Percentiles rank a stretch among this genome's conserved stretches.
These are phyloP conservation scores for Cynoglossus semilaevis DNA, from an alignment of 2,113 vertebrate genomes.

Conservation along the genomic window DNA sequence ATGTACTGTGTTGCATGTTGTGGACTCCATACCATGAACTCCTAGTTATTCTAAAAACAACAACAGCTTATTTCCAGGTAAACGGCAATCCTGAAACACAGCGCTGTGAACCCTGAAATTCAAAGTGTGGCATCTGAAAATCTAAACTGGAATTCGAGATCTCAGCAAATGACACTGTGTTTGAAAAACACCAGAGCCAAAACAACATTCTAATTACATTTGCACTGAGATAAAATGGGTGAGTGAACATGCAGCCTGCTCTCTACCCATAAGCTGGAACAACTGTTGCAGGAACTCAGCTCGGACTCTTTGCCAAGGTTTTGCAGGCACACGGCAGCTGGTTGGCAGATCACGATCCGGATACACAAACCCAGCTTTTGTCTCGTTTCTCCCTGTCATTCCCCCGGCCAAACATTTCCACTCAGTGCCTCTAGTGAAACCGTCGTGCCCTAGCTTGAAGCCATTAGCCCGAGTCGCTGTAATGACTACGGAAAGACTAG, in stretches of 20 bases:
- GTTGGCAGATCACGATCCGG: slow-evolving; percentile 32
- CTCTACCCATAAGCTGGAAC: slow-evolving; percentile 8
- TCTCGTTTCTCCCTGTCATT: slow-evolving; percentile 6
- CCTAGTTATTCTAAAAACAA: too few species aligned
- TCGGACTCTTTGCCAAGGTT: slow-evolving; percentile 32
- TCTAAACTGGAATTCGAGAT: too few species aligned
- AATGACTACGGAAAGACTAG: slow-evolving; percentile 54
- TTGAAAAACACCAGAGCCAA: too few species aligned
- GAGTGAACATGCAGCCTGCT: slow-evolving; percentile 1
- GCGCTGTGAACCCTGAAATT: too few species aligned
- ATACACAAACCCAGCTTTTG: slow-evolving; percentile 27
- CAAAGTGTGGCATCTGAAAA: too few species aligned
- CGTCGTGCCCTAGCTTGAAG: slow-evolving; percentile 22
- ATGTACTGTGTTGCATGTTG: too few species aligned
- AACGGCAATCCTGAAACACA: too few species aligned
- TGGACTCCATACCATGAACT: too few species aligned
- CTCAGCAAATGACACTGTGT: too few species aligned
- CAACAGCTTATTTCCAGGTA: too few species aligned
- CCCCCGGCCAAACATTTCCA: slow-evolving; percentile 20
- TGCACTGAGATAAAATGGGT: slow-evolving; percentile 5
- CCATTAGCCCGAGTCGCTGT: slow-evolving; percentile 58
- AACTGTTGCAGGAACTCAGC: slow-evolving; percentile 26
- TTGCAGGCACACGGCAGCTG: slow-evolving; percentile 47
- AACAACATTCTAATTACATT: not conserved
- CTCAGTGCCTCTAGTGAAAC: slow-evolving; percentile 24